phyloP scores from a whole-genome alignment of 2,797 vertebrate genomes.

The Enteromius unitaeniatus region DNA sequence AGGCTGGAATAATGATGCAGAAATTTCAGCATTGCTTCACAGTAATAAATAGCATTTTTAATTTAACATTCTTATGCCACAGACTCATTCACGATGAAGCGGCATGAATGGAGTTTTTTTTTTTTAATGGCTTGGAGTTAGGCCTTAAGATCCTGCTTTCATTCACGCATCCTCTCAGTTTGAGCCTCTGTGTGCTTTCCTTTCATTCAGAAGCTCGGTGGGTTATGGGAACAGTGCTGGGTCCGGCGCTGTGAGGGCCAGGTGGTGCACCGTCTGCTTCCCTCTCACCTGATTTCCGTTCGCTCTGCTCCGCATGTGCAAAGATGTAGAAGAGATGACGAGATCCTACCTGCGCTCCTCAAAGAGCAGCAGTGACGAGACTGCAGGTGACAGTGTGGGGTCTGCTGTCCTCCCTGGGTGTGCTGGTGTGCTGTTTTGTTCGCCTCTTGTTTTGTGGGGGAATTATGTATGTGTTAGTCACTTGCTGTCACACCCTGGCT shows the following conservation, averaged over 20 bases:
- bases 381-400: not conserved
- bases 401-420: slow-evolving; percentile 14
- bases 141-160: slow-evolving; percentile 11
- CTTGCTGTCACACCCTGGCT: slow-evolving; percentile 6
- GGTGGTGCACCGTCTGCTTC: slow-evolving; percentile 29
- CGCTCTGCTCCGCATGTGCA: not conserved
- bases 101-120: not conserved
- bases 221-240: not conserved
- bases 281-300: slow-evolving; percentile 16
- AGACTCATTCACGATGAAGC: not conserved
- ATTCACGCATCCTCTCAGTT: slow-evolving; percentile 13
- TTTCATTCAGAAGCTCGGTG: slow-evolving; percentile 26
- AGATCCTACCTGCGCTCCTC: slow-evolving; percentile 8
- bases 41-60: not conserved
- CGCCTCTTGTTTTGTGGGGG: not conserved
- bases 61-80: not conserved
- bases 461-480: slow-evolving; percentile 7
- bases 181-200: not conserved
- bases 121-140: not conserved
- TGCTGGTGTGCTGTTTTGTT: not conserved
- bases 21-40: not conserved
- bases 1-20: not conserved
- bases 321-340: not conserved
- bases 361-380: slow-evolving; percentile 11
- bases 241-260: slow-evolving; percentile 14